Evolutionary conservation across 2,888 invertebrate genomes (phyloP), one percentile per base, ranked within the genome.

Genomic region (Zygogramma bicolorata): DNA sequence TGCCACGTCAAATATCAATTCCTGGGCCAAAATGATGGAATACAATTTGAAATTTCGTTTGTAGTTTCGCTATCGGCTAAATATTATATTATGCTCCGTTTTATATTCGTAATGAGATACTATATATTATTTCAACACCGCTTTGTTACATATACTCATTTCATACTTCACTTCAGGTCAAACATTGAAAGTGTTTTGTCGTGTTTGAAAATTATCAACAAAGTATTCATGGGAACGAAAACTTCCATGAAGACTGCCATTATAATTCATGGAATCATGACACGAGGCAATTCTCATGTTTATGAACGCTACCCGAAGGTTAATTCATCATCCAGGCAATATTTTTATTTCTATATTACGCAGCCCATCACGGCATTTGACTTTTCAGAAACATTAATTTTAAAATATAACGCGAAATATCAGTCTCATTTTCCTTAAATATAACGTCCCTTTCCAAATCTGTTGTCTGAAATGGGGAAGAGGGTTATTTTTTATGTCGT

Each of bases 321-420:
- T 46, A 46, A 63, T 63, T 63, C 29, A 63, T 63, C 63, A 63
- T 18, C 27, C 46, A 10, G 49, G 13, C 29, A 31, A 63, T 63
- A 63, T 29, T 46, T 29, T 63, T 62, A 62, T 62, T 42, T 25
- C 38, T 25, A 27, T 29, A 53, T 53, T 46, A 46, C 63, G 13
- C 38, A 40, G 20, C 31, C 61, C 15, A 61, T 40, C 63, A 46
- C 46, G 46, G 46, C 29, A 46, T 42, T 63, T 63, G 63, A 46
- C 63, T 63, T 20, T 63, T 63, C 25, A 40, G 31, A 34, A 63
- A 63, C 63, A 63, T 63, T 63, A 63, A 63, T 63, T 29, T 10
- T 29, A 31, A 29, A 46, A 63, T 31, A 46, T 46, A 40, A 38
- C 61, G 15, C 22, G 27, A 46, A 63, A 46, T 63, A 63, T 49